Percentiles rank a stretch among this genome's conserved stretches.
Conservation (phyloP, 1,140 invertebrate species). For the Centruroides vittatus region DNA sequence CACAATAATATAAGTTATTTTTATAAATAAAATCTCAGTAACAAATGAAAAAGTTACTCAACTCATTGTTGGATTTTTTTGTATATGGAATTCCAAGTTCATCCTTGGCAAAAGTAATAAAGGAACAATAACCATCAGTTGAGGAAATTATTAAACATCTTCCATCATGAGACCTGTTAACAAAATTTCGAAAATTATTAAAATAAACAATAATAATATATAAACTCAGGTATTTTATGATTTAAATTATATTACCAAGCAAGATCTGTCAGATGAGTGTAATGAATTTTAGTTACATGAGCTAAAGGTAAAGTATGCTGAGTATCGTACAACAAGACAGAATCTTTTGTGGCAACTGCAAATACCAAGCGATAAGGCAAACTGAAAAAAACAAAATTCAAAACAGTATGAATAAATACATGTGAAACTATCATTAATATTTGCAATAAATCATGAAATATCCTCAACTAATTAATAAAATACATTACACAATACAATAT, state of each 20-base stretch:
- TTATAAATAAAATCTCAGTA: too few relatives aligned
- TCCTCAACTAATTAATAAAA: too few relatives aligned
- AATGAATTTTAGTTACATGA: slow-evolving; percentile 80
- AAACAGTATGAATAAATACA: too few relatives aligned
- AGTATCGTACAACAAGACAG: slow-evolving; percentile 83
- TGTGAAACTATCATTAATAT: too few relatives aligned
- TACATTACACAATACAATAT: too few relatives aligned
- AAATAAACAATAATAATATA: too few relatives aligned
- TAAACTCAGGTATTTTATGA: too few relatives aligned
- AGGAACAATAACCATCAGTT: slow-evolving; percentile 88
- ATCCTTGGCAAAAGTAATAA: slow-evolving; percentile 61
- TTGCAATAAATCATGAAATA: too few relatives aligned
- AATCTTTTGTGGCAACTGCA: slow-evolving; percentile 74
- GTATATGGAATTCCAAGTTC: slow-evolving; percentile 51
- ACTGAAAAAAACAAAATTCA: slow-evolving; percentile 10
- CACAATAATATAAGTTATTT: too few relatives aligned
- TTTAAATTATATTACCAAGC: slow-evolving; percentile 32
- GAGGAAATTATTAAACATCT: slow-evolving; percentile 70
- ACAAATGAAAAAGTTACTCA: too few relatives aligned
- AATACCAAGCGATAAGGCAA: slow-evolving; percentile 74
- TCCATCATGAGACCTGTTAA: slow-evolving; percentile 63
- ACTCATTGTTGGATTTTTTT: too few relatives aligned
- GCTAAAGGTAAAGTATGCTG: slow-evolving; percentile 74
- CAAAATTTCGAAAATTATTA: too few relatives aligned
- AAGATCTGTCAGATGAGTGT: slow-evolving; percentile 81